Evolutionary conservation across 2,888 invertebrate genomes (phyloP), one percentile per base, ranked within the genome.

Genomic region (Drosophila mimica): DNA sequence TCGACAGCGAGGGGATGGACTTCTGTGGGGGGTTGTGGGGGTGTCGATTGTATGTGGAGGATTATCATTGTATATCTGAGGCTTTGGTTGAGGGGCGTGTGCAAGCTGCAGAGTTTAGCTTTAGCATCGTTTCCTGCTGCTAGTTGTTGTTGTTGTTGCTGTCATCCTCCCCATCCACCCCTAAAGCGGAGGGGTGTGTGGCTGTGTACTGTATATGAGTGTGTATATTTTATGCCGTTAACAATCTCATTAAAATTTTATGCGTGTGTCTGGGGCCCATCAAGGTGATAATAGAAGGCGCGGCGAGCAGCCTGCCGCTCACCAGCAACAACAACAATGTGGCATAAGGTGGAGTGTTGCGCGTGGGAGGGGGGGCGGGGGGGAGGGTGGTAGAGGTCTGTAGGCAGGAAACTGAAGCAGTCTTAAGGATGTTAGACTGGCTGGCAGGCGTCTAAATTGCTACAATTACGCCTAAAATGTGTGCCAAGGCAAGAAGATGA

Each of bases 211-310:
- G 34, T 67, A 40, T 72, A 62, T 76, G 81, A 70, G 70, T 70
- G 73, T 89, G 74, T 89, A 88, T 80, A 87, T 83, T 88, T 87
- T 86, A 82, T 85, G 83, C 82, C 90, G 83, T 82, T 87, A 87
- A 87, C 87, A 87, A 87, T 87, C 90, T 87, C 90, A 87, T 87
- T 87, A 87, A 87, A 87, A 90, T 90, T 90, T 88, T 88, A 90
- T 90, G 87, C 87, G 87, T 87, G 74, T 80, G 90, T 83, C 83
- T 81, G 66, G 68, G 64, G 53, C 65, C 72, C 72, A 68, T 70
- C 71, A 83, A 88, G 87, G 82, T 90, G 90, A 86, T 90, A 87
- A 87, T 88, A 76, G 78, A 72, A 65, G 84, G 77, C 74, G 71
- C 38, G 60, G 58, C 60, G 34, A 59, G 69, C 58, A 57, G 43